Base-by-base conservation (phyloP, 2,888 invertebrate species). In the Drosophila siamana region DNA sequence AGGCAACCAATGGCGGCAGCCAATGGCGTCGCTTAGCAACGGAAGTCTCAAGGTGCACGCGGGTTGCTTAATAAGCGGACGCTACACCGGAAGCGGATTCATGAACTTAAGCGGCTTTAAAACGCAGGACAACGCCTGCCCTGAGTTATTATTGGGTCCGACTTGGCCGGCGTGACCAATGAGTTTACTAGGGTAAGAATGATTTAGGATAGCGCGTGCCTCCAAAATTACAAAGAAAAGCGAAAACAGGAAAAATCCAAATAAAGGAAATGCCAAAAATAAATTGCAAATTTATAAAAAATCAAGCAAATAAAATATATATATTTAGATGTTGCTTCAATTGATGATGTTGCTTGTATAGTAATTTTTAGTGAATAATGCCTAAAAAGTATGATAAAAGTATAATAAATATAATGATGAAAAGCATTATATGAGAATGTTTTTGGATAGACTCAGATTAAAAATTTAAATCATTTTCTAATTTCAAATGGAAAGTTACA, bases 81-180 rank as follows among this genome's bases (percentile, higher is more conserved):
- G 60, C 62, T 41, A 24, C 22, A 46, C 30, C 59, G 74, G 61
- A 78, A 78, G 66, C 67, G 69, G 72, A 82, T 82, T 83, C 86
- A 65, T 76, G 70, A 60, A 73, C 64, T 65, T 87, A 86, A 87
- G 80, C 79, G 59, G 80, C 74, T 85, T 82, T 77, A 83, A 79
- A 77, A 30, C 55, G 52, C 78, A 56, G 74, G 74, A 78, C 75
- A 74, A 65, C 75, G 69, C 47, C 26, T 36, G 11, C 36, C 56
- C 56, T 73, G 69, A 78, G 68, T 73, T 74, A 73, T 73, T 73
- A 72, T 68, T 56, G 56, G 22, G 36, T 38, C 19, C 40, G 4
- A 15, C 38, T 28, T 19, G 69, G 56, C 24, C 44, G 69, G 69
- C 74, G 74, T 75, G 78, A 69, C 74, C 78, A 75, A 75, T 47